Evolutionary conservation across 2,113 vertebrate genomes (phyloP), one percentile per base, ranked within the genome.

Genomic region (Grammomys dolichurus): DNA sequence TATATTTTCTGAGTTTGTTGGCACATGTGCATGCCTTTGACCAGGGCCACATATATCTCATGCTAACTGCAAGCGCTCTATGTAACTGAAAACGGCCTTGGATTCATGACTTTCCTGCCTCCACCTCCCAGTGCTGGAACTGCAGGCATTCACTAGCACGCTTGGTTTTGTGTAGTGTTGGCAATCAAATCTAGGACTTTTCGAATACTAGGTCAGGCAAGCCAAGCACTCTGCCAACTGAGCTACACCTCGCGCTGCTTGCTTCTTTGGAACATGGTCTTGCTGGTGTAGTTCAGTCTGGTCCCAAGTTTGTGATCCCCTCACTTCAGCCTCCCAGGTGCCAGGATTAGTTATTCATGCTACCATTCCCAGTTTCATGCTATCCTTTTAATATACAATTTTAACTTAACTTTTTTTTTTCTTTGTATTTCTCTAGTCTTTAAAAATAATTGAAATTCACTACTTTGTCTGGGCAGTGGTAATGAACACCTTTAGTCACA

Each of bases 381-480:
- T 46, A 12, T 82, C 26, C 26, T 91, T 91, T 93, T 73, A 67
- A 33, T 75, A 19, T 90, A 2, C 36, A 56, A 22, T 92, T 93
- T 82, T 89, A 89, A 91, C 28, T 67, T 81, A 78, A 6, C 70
- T 91, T 80, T 63, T 33, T n/a, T 80, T 70, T 24, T 91, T 90
- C 70, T 85, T 28, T 95, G 1, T 85, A 65, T 81, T 87, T 28
- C 67, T 89, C 84, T 89, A 63, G 22, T 95, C 77, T 76, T 81
- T 12, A 43, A 91, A 33, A 4, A 58, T 93, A 94, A 89, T 43
- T 91, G n/a, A 93, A 91, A 43, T 67, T 76, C 48, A 86, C 48
- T 56, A 58, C 72, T 89, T 72, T 80, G 77, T 8, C 16, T 11
- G 31, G 31, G 51, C 3, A 12, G 17, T 80, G 31, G 17, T 56